Conservation (phyloP, 1,140 invertebrate genomes). For the Bicyclus anynana region DNA sequence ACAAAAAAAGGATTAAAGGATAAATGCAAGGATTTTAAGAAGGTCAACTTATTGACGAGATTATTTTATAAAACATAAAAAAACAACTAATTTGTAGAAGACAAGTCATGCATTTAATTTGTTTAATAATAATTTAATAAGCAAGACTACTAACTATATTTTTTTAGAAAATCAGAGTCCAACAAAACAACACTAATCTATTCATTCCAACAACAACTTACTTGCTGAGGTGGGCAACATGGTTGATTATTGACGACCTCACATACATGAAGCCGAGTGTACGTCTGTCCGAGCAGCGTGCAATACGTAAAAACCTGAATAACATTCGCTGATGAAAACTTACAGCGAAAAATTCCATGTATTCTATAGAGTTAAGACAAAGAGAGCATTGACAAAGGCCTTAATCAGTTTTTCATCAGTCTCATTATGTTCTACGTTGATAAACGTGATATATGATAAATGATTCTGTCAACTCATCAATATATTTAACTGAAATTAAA, state of each 20-base stretch:
- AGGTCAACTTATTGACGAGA: background rate
- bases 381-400: background rate
- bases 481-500: slow-evolving; percentile 1
- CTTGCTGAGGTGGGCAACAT: slow-evolving; percentile 86
- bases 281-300: slow-evolving; percentile 84
- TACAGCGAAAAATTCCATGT: background rate
- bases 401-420: background rate
- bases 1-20: background rate
- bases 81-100: background rate
- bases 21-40: background rate
- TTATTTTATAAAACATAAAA: background rate
- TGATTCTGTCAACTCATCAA: background rate
- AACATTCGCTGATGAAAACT: slow-evolving; percentile 13
- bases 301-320: slow-evolving; percentile 54
- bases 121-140: background rate
- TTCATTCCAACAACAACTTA: slow-evolving; percentile 77
- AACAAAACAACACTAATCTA: slow-evolving; percentile 5
- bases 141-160: no score
- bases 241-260: slow-evolving; percentile 87
- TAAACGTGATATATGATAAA: background rate
- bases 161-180: background rate
- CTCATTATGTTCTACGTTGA: no score
- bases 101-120: background rate
- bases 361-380: no score
- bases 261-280: slow-evolving; percentile 92